These are phyloP conservation scores for Enoplosus armatus DNA, from an alignment of 2,797 vertebrate species.

Conservation along the genomic window DNA sequence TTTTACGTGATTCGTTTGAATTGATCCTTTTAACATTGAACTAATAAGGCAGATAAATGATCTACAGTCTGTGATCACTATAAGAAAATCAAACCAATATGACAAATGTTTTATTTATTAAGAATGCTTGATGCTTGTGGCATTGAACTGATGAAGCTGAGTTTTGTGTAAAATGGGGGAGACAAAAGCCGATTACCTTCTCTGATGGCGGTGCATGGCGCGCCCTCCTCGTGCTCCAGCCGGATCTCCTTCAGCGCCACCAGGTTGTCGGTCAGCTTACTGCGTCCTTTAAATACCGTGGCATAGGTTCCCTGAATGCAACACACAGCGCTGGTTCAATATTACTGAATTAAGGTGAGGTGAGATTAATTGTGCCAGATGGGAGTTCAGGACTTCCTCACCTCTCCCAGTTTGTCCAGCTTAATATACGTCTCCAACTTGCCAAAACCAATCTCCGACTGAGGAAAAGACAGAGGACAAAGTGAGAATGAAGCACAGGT, in stretches of 20 bases:
- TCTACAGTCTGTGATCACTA: not conserved
- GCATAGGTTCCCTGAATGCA: slow-evolving; percentile 93
- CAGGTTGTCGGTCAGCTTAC: slow-evolving; percentile 97
- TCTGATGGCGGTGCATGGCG: slow-evolving; percentile 98
- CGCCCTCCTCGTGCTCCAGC: slow-evolving; percentile 97
- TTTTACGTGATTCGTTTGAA: not conserved
- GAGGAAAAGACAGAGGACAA: slow-evolving; percentile 46
- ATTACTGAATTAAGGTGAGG: accelerated
- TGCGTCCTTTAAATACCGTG: slow-evolving; percentile 98
- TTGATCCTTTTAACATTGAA: not conserved
- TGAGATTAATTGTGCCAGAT: accelerated
- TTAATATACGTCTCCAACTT: slow-evolving; percentile 99
- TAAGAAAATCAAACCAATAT: not conserved
- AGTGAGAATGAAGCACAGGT: slow-evolving; percentile 1
- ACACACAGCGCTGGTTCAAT: not conserved
- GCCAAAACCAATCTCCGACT: slow-evolving; percentile 99
- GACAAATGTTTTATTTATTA: not conserved
- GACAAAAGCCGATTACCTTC: slow-evolving; percentile 86
- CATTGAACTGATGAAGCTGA: not conserved
- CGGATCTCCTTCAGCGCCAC: slow-evolving; percentile 98
- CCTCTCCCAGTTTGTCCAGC: slow-evolving; percentile 99
- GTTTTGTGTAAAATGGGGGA: not conserved
- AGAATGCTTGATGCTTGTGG: not conserved
- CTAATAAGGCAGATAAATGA: too few relatives aligned
- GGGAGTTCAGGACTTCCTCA: slow-evolving; percentile 63